Evolutionary conservation across 2,113 vertebrate species (phyloP).

Genomic region (Psilopogon haemacephalus): DNA sequence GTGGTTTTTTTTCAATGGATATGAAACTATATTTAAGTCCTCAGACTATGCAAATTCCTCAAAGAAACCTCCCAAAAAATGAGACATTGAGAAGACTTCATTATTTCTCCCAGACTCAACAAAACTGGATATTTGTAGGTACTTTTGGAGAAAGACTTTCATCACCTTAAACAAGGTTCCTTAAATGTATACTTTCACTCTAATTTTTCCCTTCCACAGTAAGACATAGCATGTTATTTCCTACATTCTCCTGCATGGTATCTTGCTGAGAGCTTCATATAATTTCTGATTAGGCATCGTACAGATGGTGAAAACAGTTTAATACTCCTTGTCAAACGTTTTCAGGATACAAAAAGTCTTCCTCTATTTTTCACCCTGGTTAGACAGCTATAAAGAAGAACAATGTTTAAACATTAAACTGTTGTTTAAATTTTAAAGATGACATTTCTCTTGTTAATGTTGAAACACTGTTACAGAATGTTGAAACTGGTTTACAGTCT

Average conservation of each 20-base stretch:
- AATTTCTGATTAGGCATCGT: background rate
- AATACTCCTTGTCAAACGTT: background rate
- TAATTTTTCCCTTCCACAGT: background rate
- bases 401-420: background rate
- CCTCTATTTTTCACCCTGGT: background rate
- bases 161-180: background rate
- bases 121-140: background rate
- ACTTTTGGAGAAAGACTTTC: background rate
- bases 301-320: background rate
- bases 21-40: background rate
- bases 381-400: background rate
- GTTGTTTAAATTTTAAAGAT: background rate
- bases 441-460: background rate
- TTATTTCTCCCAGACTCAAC: background rate
- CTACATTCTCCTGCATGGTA: fast-evolving
- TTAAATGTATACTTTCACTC: background rate
- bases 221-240: background rate
- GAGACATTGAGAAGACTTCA: background rate
- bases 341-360: background rate
- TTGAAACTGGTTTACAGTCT: background rate
- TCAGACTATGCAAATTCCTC: background rate
- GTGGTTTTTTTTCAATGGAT: background rate
- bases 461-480: background rate
- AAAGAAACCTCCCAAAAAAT: background rate
- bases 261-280: background rate